phyloP scores from a whole-genome alignment of 1,140 invertebrate genomes.

The Drosophila mayri region DNA sequence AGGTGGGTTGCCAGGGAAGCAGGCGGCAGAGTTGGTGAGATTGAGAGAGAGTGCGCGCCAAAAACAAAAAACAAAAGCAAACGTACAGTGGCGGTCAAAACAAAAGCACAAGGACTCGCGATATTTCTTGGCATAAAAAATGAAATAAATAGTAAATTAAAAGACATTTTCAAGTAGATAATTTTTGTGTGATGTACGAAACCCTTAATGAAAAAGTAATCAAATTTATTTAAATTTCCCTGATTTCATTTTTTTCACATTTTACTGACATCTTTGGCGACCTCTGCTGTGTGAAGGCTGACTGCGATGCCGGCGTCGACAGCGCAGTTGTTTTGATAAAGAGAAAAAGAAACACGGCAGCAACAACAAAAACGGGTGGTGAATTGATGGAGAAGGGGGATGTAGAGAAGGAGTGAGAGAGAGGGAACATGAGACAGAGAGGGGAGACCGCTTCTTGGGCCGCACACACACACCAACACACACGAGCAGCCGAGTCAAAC shows the following conservation, averaged over 20 bases:
- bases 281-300: constrained; percentile 33
- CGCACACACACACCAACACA: constrained; percentile 69
- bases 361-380: constrained; percentile 40
- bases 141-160: too few species aligned
- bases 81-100: constrained; percentile 7
- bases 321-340: constrained; percentile 68
- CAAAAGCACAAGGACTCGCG: background rate
- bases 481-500: constrained; percentile 79
- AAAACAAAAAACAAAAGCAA: constrained; percentile 61
- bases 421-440: constrained; percentile 1
- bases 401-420: constrained; percentile 5
- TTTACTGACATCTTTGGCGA: background rate
- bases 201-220: background rate
- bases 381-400: constrained; percentile 7
- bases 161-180: background rate
- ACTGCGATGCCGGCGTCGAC: constrained; percentile 38
- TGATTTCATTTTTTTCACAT: background rate
- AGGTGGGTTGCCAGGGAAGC: constrained; percentile 17
- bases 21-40: constrained; percentile 45
- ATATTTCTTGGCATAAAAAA: background rate
- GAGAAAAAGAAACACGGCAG: constrained; percentile 57
- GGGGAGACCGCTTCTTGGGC: constrained; percentile 59
- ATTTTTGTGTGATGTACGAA: background rate
- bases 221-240: background rate
- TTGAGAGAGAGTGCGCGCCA: constrained; percentile 70